Evolutionary conservation across 35 echinoderm and acorn worm genomes (phyloP).

Genomic region (Stichopus chloronotus): DNA sequence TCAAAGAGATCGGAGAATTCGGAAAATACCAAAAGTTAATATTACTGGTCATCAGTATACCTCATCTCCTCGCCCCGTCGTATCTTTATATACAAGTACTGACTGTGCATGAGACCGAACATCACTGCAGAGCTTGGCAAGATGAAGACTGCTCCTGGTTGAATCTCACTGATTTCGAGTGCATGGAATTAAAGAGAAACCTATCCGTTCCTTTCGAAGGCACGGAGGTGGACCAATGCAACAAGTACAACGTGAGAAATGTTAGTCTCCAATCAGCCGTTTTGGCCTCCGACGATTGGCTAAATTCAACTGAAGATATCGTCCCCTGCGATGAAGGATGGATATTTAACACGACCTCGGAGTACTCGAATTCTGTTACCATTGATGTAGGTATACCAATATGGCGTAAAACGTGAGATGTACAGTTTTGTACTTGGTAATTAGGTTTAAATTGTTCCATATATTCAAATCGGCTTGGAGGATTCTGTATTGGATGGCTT

Average conservation of each 20-base stretch:
- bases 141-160: neutral
- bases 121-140: conserved; percentile 7
- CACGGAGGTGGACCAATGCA: neutral
- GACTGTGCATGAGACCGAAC: neutral
- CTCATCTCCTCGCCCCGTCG: neutral
- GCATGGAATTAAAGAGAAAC: neutral
- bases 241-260: neutral
- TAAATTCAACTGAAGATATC: neutral
- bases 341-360: neutral
- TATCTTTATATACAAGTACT: conserved; percentile 19
- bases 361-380: neutral
- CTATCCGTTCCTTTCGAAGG: neutral
- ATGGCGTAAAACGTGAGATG: too few species aligned
- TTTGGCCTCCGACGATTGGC: too few species aligned
- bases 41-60: neutral
- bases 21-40: conserved; percentile 16
- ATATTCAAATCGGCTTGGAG: too few species aligned
- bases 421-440: too few species aligned
- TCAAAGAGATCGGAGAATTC: conserved; percentile 8
- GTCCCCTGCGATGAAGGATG: conserved; percentile 22
- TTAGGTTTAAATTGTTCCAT: too few species aligned
- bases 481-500: too few species aligned
- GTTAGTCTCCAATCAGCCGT: neutral
- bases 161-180: neutral
- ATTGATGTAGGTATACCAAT: neutral